Base-by-base conservation (phyloP, 1,140 invertebrate species). In the Sitophilus oryzae region DNA sequence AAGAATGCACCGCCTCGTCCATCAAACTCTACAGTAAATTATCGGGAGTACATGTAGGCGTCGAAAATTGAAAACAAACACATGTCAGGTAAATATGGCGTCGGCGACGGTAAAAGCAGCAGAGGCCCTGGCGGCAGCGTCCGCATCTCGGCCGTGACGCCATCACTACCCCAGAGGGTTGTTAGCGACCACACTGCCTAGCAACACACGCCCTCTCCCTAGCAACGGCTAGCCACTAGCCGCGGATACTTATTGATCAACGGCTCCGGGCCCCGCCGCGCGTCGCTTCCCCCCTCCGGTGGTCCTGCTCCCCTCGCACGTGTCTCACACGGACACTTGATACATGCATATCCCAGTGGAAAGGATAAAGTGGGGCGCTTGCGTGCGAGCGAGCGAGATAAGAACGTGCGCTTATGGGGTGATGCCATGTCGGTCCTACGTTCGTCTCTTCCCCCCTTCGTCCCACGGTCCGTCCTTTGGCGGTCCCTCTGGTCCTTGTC, bases 151-250 rank as follows among this genome's bases (percentile, higher is more conserved):
- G 59, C 66, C 66, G 62, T 69, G 67, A 70, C 68, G 70, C 68
- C 70, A 71, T 70, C 66, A 66, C 67, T 67, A 68, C 70, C 70
- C 70, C 59, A 66, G 69, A 72, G 69, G 69, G 70, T 63, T 70
- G 69, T 72, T 72, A 72, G 70, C 70, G 70, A 71, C 70, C 70
- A 72, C 70, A 72, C 61, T 63, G 70, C 70, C 68, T 72, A 69
- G 70, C 70, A 72, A 72, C 70, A 66, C 68, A 66, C 69, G 68
- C 69, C 70, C 69, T 72, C 69, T 66, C 70, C 70, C 69, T 72
- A 71, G 70, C 70, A 72, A 72, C 70, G 63, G 70, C 70, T 72
- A 72, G 70, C 70, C 70, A 72, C 70, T 72, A 72, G 70, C 70
- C 70, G 65, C 70, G 70, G 70, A 72, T 69, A 71, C 66, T 70